phyloP scores from a whole-genome alignment of 2,113 vertebrate species.

The Pygoscelis antarcticus region DNA sequence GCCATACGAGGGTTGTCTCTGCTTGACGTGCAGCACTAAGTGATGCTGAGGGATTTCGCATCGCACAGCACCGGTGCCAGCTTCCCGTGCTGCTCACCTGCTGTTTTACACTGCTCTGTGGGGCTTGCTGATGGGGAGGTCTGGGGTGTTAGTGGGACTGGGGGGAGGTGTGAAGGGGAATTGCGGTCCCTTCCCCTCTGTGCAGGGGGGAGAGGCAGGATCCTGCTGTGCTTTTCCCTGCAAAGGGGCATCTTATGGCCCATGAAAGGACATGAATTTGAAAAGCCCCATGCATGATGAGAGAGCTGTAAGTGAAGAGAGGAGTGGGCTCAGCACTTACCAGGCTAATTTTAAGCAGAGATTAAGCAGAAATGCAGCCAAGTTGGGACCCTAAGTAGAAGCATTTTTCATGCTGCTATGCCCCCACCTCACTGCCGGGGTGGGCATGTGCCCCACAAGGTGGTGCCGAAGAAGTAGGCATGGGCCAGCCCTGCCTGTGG shows the following conservation, averaged over 20 bases:
- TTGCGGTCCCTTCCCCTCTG: rapidly evolving
- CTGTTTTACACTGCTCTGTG: rapidly evolving
- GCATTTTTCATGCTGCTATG: neutral
- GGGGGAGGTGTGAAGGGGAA: rapidly evolving
- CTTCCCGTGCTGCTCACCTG: rapidly evolving
- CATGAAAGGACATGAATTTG: rapidly evolving
- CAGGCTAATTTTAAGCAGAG: neutral
- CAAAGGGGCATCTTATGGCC: neutral
- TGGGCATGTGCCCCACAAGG: neutral
- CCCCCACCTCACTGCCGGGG: neutral
- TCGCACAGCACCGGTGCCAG: rapidly evolving
- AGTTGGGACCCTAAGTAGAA: neutral
- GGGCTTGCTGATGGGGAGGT: neutral
- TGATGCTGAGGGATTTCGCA: neutral
- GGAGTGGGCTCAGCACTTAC: neutral
- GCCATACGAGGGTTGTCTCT: rapidly evolving
- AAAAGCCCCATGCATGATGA: rapidly evolving
- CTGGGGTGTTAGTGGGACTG: neutral
- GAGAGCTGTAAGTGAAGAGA: neutral
- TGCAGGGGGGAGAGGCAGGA: neutral
- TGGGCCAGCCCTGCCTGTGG: neutral
- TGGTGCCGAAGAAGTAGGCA: neutral
- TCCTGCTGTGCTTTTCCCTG: neutral
- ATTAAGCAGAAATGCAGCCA: neutral
- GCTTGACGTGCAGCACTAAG: rapidly evolving